Evolutionary conservation across 2,797 vertebrate genomes (phyloP).

Genomic region (Xiphophorus birchmanni): DNA sequence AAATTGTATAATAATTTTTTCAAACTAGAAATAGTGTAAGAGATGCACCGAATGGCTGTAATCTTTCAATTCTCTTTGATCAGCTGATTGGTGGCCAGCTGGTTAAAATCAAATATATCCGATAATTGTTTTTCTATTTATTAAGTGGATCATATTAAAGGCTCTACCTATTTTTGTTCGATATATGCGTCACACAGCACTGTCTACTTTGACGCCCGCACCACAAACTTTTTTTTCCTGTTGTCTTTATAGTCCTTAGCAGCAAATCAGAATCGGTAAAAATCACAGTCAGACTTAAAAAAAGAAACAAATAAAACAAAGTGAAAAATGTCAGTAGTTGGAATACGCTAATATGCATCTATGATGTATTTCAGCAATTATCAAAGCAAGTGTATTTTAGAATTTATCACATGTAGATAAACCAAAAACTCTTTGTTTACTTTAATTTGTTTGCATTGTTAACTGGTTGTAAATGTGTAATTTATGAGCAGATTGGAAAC

Average conservation of each 20-base stretch:
- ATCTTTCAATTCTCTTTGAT: background rate
- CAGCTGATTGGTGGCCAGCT: background rate
- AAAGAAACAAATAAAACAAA: background rate
- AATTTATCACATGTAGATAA: background rate
- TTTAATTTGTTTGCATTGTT: background rate
- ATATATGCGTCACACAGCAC: background rate
- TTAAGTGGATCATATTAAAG: background rate
- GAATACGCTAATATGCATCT: background rate
- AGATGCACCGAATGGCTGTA: background rate
- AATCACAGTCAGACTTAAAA: background rate
- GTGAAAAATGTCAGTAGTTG: background rate
- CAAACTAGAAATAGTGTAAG: background rate
- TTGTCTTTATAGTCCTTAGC: background rate
- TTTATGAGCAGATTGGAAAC: conserved; percentile 72
- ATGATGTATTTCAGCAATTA: background rate
- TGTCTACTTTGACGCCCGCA: background rate
- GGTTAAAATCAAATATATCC: background rate
- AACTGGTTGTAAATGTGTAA: background rate
- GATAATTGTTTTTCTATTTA: background rate
- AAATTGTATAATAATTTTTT: background rate
- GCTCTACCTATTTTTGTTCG: background rate
- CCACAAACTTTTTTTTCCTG: background rate
- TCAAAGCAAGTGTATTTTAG: background rate
- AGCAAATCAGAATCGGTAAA: background rate
- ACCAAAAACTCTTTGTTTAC: conserved; percentile 1